Percentiles rank a stretch among this genome's conserved stretches.
phyloP scores from a whole-genome alignment of 37 sponge, comb jelly and placozoan genomes.

The Geodia barretti region DNA sequence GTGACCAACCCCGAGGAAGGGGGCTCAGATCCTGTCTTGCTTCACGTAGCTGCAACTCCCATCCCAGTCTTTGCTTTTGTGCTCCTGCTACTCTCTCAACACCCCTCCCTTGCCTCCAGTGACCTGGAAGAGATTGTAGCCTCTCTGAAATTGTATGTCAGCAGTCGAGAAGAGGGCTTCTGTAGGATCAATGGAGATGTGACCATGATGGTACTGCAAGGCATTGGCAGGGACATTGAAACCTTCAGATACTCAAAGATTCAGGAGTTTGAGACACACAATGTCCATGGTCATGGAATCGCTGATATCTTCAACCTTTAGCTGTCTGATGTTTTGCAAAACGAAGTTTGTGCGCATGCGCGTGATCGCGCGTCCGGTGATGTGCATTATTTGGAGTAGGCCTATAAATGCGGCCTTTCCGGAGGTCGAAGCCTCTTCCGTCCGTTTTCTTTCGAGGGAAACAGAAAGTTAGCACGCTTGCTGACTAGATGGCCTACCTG shows the following conservation, averaged over 20 bases:
- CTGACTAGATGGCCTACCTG: conserved; percentile 18
- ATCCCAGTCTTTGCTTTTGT: neutral
- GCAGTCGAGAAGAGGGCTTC: neutral
- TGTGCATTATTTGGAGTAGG: neutral
- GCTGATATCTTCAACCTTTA: neutral
- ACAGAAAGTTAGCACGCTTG: neutral
- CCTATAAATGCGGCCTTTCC: too few species aligned
- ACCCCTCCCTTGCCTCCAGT: neutral
- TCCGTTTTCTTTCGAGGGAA: neutral
- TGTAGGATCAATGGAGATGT: neutral
- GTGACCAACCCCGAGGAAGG: neutral
- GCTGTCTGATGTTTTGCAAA: neutral
- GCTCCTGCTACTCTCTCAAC: neutral
- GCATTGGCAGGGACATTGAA: neutral
- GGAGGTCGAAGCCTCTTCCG: too few species aligned
- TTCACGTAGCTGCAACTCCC: neutral
- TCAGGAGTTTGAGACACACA: neutral
- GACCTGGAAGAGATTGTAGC: neutral
- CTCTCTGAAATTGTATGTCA: neutral
- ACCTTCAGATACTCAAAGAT: neutral
- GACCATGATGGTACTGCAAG: neutral
- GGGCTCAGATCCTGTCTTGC: neutral
- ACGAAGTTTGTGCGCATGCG: neutral
- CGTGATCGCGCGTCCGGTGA: neutral
- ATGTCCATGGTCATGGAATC: neutral